A percentile compares a stretch with the other conserved stretches of the same genome.
Conservation (phyloP, 2,888 invertebrate genomes). For the Athalia cordata region DNA sequence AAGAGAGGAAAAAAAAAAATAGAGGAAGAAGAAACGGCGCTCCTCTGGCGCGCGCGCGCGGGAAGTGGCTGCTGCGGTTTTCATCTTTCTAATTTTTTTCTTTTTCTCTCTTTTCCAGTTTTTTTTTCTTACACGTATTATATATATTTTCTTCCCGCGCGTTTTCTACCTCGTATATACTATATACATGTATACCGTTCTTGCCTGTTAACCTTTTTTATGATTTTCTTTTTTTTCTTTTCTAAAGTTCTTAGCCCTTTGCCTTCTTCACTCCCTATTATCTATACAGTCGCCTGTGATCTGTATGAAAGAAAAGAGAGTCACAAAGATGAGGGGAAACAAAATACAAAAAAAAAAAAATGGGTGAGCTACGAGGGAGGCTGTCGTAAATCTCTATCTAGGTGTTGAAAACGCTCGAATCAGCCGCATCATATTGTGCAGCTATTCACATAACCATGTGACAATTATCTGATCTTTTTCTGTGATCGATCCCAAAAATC, state of each 20-base stretch:
- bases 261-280: slow-evolving; percentile 54
- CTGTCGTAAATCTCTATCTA: slow-evolving; percentile 64
- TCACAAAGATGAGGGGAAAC: slow-evolving; percentile 21
- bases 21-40: slow-evolving; percentile 53
- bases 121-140: not conserved
- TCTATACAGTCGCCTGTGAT: slow-evolving; percentile 47
- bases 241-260: not conserved
- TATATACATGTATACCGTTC: not conserved
- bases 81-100: slow-evolving; percentile 55
- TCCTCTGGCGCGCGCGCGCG: slow-evolving; percentile 65
- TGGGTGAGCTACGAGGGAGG: not conserved
- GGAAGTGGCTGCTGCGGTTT: slow-evolving; percentile 70
- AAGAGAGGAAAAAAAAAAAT: not conserved
- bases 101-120: slow-evolving; percentile 9
- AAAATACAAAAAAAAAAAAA: not conserved
- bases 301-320: slow-evolving; percentile 5
- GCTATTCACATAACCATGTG: not conserved
- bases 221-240: slow-evolving; percentile 54
- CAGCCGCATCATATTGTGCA: slow-evolving; percentile 47
- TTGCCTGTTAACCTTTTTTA: slow-evolving; percentile 16
- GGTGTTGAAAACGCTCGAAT: slow-evolving; percentile 60
- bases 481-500: not conserved
- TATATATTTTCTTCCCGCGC: not conserved
- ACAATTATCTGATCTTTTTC: not conserved
- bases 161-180: not conserved